Conservation (phyloP, 2,113 vertebrate genomes). For the Cygnus atratus region DNA sequence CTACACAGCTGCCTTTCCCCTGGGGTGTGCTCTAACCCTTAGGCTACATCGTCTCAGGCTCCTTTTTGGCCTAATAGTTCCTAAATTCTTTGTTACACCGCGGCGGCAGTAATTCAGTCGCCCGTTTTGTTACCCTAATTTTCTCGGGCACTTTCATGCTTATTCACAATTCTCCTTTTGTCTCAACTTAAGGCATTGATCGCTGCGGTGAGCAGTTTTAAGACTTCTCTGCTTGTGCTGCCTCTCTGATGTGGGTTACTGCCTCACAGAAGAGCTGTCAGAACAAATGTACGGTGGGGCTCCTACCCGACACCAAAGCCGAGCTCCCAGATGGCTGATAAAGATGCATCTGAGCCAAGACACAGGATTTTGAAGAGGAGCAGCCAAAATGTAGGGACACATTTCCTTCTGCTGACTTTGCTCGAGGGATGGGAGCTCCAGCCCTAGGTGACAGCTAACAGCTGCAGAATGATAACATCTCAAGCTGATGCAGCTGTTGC, state of each 20-base stretch:
- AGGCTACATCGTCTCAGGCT: background rate
- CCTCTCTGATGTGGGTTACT: background rate
- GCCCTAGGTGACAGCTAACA: background rate
- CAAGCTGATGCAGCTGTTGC: constrained; percentile 52
- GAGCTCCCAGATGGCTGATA: background rate
- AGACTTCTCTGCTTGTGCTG: background rate
- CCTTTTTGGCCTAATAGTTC: background rate
- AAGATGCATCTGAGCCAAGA: background rate
- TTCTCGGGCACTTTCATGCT: background rate
- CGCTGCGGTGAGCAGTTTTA: background rate
- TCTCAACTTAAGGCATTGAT: background rate
- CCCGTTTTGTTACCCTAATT: background rate
- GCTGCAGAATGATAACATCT: background rate
- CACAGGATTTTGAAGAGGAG: background rate
- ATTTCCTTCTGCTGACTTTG: background rate
- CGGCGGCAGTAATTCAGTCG: background rate
- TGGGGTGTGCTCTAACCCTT: background rate
- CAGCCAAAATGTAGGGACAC: background rate
- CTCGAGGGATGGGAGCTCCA: background rate
- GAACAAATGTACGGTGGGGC: background rate
- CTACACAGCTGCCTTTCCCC: background rate
- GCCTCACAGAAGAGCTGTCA: background rate
- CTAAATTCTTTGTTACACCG: background rate
- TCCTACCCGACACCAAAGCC: background rate
- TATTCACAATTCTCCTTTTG: fast-evolving